phyloP scores from a whole-genome alignment of 2,888 invertebrate genomes.

The Pseudolycoriella hygida region DNA sequence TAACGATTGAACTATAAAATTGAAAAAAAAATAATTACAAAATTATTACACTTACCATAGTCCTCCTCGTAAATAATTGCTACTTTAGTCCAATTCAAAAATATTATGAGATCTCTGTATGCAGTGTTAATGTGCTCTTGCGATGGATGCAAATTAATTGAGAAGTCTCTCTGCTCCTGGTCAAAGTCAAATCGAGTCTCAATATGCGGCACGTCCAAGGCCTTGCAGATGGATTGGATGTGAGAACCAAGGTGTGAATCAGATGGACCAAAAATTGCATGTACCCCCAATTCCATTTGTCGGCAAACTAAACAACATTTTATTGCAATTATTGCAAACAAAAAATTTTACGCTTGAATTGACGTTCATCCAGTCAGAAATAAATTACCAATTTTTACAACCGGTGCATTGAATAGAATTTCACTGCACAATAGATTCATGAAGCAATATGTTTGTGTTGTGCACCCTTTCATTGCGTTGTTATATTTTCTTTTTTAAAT shows the following conservation, averaged over 20 bases:
- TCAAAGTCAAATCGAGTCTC: constrained; percentile 56
- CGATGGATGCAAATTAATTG: constrained; percentile 78
- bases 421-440: too few relatives aligned
- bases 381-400: too few relatives aligned
- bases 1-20: too few relatives aligned
- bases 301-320: constrained; percentile 17
- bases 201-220: constrained; percentile 79
- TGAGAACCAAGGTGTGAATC: constrained; percentile 68
- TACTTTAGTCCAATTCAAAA: constrained; percentile 84
- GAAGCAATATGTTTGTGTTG: too few relatives aligned
- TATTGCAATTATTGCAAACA: neutral
- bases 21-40: too few relatives aligned
- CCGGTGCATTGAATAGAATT: too few relatives aligned
- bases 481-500: too few relatives aligned
- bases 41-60: constrained; percentile 57
- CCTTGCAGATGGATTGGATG: constrained; percentile 74
- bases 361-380: too few relatives aligned
- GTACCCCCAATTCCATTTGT: constrained; percentile 65
- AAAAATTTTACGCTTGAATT: neutral
- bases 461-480: too few relatives aligned
- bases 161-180: constrained; percentile 42
- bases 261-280: constrained; percentile 75
- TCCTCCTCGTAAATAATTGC: constrained; percentile 90
- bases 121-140: constrained; percentile 64
- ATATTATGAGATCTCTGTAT: constrained; percentile 69